These are phyloP conservation scores for Dendrolimus kikuchii DNA, from an alignment of 1,140 invertebrate species.

Conservation along the genomic window DNA sequence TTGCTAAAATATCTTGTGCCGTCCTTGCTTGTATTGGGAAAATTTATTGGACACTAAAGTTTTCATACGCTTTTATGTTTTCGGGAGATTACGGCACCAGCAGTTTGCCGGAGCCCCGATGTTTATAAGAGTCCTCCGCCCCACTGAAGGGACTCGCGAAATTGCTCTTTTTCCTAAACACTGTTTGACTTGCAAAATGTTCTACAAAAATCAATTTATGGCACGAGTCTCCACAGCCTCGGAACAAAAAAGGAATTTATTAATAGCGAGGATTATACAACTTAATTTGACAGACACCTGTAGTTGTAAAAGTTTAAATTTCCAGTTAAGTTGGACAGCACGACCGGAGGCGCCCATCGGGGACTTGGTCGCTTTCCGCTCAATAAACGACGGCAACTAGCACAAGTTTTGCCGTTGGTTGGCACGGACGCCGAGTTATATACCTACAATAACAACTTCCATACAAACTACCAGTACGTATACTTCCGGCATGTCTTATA, in stretches of 20 bases:
- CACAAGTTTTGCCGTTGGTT: conserved; percentile 9
- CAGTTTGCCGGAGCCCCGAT: conserved; percentile 27
- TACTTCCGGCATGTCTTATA: conserved; percentile 11
- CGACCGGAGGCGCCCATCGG: conserved; percentile 4
- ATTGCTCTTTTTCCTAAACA: conserved; percentile 28
- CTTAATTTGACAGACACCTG: not conserved
- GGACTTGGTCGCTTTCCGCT: conserved; percentile 21
- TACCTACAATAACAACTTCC: conserved; percentile 27
- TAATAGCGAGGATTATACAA: not conserved
- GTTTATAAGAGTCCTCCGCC: conserved; percentile 31
- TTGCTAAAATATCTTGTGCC: conserved; percentile 23
- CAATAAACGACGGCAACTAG: conserved; percentile 25
- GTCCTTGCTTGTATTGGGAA: conserved; percentile 37
- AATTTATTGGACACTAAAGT: conserved; percentile 55
- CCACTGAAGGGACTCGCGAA: conserved; percentile 26
- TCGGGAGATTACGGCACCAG: conserved; percentile 38
- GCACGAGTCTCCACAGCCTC: no score
- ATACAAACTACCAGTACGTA: conserved; percentile 26
- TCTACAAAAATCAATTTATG: no score
- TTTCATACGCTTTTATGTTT: conserved; percentile 53
- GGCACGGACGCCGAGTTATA: conserved; percentile 5
- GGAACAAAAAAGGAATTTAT: no score
- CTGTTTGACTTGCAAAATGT: conserved; percentile 20
- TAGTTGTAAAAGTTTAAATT: conserved; percentile 6
- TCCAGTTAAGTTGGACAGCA: conserved; percentile 12